Base-by-base conservation (phyloP, 2,797 vertebrate genomes). In the Alcedo atthis region DNA sequence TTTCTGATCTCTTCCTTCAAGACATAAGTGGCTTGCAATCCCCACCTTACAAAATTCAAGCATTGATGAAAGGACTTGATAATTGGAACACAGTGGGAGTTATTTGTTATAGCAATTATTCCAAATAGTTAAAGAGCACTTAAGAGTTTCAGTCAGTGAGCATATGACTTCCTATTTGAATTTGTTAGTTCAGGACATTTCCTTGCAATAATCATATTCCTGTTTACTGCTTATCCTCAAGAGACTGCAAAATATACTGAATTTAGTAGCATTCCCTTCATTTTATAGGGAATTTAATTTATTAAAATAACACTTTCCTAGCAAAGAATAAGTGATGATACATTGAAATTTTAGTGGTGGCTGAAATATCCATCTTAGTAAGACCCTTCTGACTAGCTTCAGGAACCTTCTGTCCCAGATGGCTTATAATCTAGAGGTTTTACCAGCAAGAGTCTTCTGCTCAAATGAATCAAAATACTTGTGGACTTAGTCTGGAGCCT, bases 21-120 rank as follows among this genome's bases (percentile, higher is more conserved):
- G 93, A 95, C 69, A 85, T 62, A 89, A 95, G 19, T 59, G 54
- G 26, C 46, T 75, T n/a, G 53, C 74, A 92, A 63, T 43, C 48
- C 70, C 26, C 42, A 81, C 62, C 86, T 91, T 67, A 48, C 21
- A 85, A 69, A 92, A 73, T 25, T 89, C 75, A 77, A 24, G 7
- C 35, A 61, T 7, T 82, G 67, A 78, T 73, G 81, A 68, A 70
- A 91, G 14, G 32, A 42, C 26, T 17, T 28, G 62, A 40, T 91
- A 92, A 87, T 86, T 28, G 42, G 73, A 96, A 46, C 25, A 62
- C 14, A 43, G 32, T 32, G 7, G n/a, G 74, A 61, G 26, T 46
- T 80, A 81, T 92, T 95, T 92, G 79, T 63, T 79, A 25, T 13
- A 80, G 32, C 40, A 92, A 78, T 94, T 85, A 94, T 67, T 25